Evolutionary conservation across 2,888 invertebrate genomes (phyloP).

Genomic region (Eucriotettix oculatus): DNA sequence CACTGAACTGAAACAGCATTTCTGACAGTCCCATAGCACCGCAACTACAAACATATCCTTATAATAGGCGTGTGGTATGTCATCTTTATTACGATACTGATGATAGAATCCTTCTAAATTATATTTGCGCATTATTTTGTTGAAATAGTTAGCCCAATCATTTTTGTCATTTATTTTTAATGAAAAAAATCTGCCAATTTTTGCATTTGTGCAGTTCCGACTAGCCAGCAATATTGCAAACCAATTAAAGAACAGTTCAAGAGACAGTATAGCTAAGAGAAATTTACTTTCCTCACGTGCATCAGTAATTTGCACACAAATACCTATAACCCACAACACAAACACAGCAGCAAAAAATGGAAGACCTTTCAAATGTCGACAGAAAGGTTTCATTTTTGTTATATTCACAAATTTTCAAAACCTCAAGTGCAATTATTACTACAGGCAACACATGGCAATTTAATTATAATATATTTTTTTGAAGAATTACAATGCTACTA

Average conservation of each 20-base stretch:
- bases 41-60: too few relatives aligned
- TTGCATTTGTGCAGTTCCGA: not conserved
- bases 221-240: not conserved
- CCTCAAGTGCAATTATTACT: too few relatives aligned
- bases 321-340: constrained; percentile 2
- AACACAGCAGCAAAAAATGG: constrained; percentile 6
- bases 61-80: too few relatives aligned
- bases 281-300: not conserved
- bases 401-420: too few relatives aligned
- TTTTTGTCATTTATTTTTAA: not conserved
- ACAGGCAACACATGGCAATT: too few relatives aligned
- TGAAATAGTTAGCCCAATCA: not conserved
- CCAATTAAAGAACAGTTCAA: constrained; percentile 10
- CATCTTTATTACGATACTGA: too few relatives aligned
- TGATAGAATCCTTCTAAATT: too few relatives aligned
- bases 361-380: not conserved
- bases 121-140: too few relatives aligned
- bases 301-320: not conserved
- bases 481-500: too few relatives aligned
- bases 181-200: not conserved
- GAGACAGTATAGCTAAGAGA: constrained; percentile 3
- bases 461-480: too few relatives aligned
- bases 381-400: too few relatives aligned
- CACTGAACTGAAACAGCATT: constrained; percentile 3
- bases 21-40: constrained; percentile 7